Base-by-base conservation (phyloP, 2,797 vertebrate species). In the Phylloscopus collybita region DNA sequence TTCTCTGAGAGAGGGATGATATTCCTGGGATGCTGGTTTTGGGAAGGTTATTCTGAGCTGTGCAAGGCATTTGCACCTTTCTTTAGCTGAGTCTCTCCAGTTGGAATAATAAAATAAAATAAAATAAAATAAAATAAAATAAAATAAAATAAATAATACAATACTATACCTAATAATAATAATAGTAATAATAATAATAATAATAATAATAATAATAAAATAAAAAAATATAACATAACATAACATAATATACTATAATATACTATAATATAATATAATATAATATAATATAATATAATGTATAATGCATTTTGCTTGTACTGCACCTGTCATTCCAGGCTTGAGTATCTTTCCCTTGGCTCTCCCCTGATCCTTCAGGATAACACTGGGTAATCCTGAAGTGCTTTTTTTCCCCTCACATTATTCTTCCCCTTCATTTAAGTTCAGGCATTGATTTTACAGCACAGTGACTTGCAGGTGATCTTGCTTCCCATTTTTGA, bases 341-440 rank as follows among this genome's bases (percentile, higher is more conserved):
- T 70, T 4, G 0, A 10, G 0, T 1, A 26, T 27, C 32, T 67
- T 38, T n/a, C 42, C 1, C 53, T 14, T 22, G 62, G 19, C 72
- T 80, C 34, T 69, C 81, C 65, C 64, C 49, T 22, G 49, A 51
- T 82, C 86, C 34, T 59, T 49, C 34, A 59, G 59, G 47, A 32
- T 17, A 66, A 90, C 47, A 11, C 26, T 0, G 5, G 54, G 5
- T n/a, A 56, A 56, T 72, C 40, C 51, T 56, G 23, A 54, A 22
- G 14, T 10, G 12, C 25, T 17, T 34, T 64, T 69, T 42, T 25
- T 10, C 11, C 5, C 34, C 53, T 71, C 13, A 1, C 16, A 5
- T 14, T 9, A 6, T 54, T 61, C 82, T 65, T 54, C 53, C 42
- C 62, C 34, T 60, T 83, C 26, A 45, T 73, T 66, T 56, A 7